Percentiles rank a stretch among this genome's conserved stretches.
Conservation (phyloP, 1,140 invertebrate genomes). For the Asobara japonica region DNA sequence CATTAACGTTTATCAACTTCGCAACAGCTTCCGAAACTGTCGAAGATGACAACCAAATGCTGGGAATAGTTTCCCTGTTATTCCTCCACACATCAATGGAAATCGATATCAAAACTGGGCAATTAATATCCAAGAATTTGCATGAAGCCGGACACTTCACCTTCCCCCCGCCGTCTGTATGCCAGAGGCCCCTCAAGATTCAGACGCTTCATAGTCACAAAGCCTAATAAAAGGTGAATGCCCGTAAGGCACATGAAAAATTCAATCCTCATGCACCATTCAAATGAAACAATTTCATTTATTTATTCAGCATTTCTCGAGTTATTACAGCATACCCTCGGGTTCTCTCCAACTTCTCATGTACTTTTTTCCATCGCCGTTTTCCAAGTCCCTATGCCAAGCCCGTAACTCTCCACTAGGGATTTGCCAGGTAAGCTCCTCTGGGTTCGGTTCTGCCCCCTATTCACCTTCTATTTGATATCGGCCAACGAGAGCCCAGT, state of each 20-base stretch:
- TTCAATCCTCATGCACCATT: background rate
- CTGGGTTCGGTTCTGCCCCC: background rate
- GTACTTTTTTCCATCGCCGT: background rate
- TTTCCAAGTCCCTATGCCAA: background rate
- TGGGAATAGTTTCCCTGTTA: background rate
- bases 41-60: background rate
- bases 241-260: background rate
- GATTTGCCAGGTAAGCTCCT: background rate
- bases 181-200: background rate
- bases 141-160: background rate
- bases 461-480: background rate
- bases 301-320: conserved; percentile 1
- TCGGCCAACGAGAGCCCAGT: background rate
- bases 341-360: background rate
- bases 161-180: background rate
- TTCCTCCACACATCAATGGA: background rate
- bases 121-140: background rate
- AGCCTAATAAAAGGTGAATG: background rate
- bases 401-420: background rate
- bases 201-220: background rate
- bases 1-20: background rate
- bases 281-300: conserved; percentile 5
- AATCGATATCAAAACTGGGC: background rate
- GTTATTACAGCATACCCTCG: background rate
- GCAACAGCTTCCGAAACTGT: background rate